Evolutionary conservation across 2,888 invertebrate genomes (phyloP).

Genomic region (Quadroppia sp.): DNA sequence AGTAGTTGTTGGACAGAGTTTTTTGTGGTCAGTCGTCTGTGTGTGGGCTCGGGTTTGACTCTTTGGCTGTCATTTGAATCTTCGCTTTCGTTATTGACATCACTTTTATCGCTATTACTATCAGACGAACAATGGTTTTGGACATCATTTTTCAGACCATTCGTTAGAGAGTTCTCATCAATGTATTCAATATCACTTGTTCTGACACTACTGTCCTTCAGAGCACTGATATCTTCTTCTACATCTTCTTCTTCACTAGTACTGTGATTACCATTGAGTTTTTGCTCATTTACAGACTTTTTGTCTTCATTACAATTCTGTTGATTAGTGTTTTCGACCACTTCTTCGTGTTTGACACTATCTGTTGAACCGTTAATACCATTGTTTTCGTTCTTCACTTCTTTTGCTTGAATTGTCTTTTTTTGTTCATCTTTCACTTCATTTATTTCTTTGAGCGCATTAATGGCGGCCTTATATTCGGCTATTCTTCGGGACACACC

Average conservation of each 20-base stretch:
- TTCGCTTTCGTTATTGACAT: not conserved
- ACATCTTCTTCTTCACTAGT: not conserved
- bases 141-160: not conserved
- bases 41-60: not conserved
- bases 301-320: not conserved
- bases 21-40: not conserved
- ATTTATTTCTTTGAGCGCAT: not conserved
- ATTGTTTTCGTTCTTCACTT: not conserved
- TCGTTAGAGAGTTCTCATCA: not conserved
- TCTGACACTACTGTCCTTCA: no score
- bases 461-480: conserved; percentile 33
- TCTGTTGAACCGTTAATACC: no score
- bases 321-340: not conserved
- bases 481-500: conserved; percentile 32
- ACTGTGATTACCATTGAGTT: not conserved
- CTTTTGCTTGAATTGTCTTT: not conserved
- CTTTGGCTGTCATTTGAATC: not conserved
- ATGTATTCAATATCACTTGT: no score
- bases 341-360: not conserved
- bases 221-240: not conserved
- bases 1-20: not conserved
- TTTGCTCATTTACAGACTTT: no score
- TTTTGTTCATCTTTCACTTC: not conserved
- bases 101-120: not conserved
- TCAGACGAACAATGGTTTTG: not conserved